Conservation (phyloP, 2,797 vertebrate genomes). For the Chloroceryle amazona region DNA sequence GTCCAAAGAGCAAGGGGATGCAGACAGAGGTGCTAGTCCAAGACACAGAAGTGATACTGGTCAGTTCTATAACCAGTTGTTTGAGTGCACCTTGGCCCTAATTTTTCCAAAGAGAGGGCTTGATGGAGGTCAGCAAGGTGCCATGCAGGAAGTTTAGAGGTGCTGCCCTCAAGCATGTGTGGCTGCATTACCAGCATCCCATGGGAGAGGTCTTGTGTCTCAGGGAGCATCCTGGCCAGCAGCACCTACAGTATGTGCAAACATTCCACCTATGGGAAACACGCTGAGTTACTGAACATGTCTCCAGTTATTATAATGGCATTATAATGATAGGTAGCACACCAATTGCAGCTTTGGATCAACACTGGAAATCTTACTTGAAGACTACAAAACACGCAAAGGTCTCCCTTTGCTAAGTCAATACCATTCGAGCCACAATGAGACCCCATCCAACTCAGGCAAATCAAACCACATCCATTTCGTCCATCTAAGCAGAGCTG, state of each 20-base stretch:
- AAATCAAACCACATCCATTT: conserved; percentile 1
- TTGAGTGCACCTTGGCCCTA: neutral
- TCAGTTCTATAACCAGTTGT: neutral
- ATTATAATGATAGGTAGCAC: conserved; percentile 34
- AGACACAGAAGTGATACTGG: accelerated
- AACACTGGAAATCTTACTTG: neutral
- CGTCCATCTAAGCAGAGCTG: neutral
- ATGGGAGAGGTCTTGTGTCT: neutral
- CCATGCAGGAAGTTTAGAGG: neutral
- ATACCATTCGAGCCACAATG: neutral
- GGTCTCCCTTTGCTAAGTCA: neutral
- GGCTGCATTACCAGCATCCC: neutral
- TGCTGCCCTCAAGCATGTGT: neutral
- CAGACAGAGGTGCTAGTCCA: neutral
- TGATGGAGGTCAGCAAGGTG: neutral
- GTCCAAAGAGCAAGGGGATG: neutral
- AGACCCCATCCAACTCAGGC: neutral
- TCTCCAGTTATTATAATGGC: conserved; percentile 24
- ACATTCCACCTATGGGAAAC: neutral
- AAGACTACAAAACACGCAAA: neutral
- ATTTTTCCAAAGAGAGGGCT: neutral
- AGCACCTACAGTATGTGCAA: neutral
- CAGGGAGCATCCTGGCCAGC: neutral
- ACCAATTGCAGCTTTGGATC: neutral
- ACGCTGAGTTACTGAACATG: neutral